Percentiles rank a stretch among this genome's conserved stretches.
phyloP scores from a whole-genome alignment of 2,797 vertebrate genomes.

The Picus viridis region DNA sequence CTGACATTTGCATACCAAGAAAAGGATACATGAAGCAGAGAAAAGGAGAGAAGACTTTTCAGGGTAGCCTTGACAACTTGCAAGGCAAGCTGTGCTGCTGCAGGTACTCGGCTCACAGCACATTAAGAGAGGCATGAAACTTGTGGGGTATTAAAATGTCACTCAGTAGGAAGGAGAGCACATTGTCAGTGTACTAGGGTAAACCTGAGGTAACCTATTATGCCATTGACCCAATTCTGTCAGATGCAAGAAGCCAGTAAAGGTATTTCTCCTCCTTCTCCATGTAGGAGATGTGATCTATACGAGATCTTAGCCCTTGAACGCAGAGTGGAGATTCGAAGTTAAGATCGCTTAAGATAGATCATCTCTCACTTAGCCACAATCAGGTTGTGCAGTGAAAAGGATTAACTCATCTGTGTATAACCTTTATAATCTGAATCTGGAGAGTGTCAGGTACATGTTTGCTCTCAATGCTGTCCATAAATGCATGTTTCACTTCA shows the following conservation, averaged over 20 bases:
- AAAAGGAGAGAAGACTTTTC: constrained; percentile 14
- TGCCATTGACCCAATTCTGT: neutral
- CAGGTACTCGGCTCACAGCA: neutral
- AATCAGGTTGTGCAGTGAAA: neutral
- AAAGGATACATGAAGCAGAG: neutral
- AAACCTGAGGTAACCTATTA: neutral
- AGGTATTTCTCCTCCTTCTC: neutral
- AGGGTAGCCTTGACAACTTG: constrained; percentile 39
- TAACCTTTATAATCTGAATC: neutral
- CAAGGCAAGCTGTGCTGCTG: constrained; percentile 49
- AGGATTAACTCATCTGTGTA: neutral
- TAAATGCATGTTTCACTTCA: neutral
- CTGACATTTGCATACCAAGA: constrained; percentile 45
- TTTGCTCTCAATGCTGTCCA: neutral
- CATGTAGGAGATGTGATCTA: neutral
- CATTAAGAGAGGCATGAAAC: fast-evolving
- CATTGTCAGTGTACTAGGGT: fast-evolving
- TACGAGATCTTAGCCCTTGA: neutral
- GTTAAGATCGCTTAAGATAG: neutral
- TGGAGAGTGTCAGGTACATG: neutral
- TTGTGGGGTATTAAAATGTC: neutral
- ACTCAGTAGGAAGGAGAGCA: neutral
- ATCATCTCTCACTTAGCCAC: neutral
- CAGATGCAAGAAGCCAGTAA: neutral
- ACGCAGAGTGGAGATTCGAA: neutral